Percentiles rank a stretch among this genome's conserved stretches.
phyloP scores from a whole-genome alignment of 2,113 vertebrate genomes.

The Saimiri boliviensis region DNA sequence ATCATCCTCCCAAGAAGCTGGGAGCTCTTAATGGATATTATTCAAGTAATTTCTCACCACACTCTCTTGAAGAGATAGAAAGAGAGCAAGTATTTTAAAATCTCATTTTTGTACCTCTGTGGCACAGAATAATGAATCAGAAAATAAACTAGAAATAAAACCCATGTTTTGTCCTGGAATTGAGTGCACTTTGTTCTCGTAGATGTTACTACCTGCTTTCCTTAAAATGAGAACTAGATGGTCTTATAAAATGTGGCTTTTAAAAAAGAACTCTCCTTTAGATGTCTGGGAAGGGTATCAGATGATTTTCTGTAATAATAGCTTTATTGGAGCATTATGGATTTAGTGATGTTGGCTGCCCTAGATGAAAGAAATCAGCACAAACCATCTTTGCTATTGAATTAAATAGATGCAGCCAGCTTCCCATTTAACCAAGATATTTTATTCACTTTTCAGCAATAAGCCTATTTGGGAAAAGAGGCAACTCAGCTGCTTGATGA shows the following conservation, averaged over 20 bases:
- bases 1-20: slow-evolving; percentile 33
- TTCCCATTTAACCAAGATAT: background rate
- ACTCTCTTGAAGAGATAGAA: slow-evolving; percentile 43
- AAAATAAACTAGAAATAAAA: slow-evolving; percentile 2
- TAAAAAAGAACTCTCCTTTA: slow-evolving; percentile 25
- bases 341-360: background rate
- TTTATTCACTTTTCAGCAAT: slow-evolving; percentile 2
- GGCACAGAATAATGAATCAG: background rate
- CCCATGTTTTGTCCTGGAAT: background rate
- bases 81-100: background rate
- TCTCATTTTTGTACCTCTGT: background rate
- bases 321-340: background rate
- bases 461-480: background rate
- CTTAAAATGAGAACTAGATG: slow-evolving; percentile 16
- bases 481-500: background rate
- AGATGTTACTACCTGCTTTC: background rate
- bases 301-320: background rate
- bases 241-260: background rate
- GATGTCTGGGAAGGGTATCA: background rate
- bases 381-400: background rate
- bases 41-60: slow-evolving; percentile 50
- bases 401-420: background rate
- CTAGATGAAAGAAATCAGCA: background rate
- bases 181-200: background rate
- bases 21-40: slow-evolving; percentile 28